phyloP scores from a whole-genome alignment of 2,888 invertebrate species.

The Serrognathus titanus region DNA sequence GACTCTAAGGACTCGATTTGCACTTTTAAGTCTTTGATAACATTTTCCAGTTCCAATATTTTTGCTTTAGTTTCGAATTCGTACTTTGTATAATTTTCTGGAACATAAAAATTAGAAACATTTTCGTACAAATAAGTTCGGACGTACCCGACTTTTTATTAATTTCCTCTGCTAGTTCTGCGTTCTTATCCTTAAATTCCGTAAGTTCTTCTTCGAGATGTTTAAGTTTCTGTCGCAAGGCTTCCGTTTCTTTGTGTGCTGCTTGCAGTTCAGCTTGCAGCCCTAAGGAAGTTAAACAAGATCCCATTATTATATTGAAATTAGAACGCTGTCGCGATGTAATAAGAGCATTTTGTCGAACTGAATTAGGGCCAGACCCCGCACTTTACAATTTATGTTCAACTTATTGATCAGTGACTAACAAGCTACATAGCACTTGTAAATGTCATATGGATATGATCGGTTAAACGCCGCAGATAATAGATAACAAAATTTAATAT shows the following conservation, averaged over 20 bases:
- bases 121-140: background rate
- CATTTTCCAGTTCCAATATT: constrained; percentile 49
- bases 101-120: constrained; percentile 9
- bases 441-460: too few species aligned
- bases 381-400: too few species aligned
- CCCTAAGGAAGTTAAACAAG: constrained; percentile 48
- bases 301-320: constrained; percentile 21
- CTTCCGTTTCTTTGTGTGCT: constrained; percentile 66
- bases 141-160: constrained; percentile 55
- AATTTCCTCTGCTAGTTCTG: constrained; percentile 57
- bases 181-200: constrained; percentile 58
- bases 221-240: constrained; percentile 57
- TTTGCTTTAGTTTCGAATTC: constrained; percentile 42
- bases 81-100: constrained; percentile 38
- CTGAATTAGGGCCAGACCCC: too few species aligned
- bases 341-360: too few species aligned
- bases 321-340: too few species aligned
- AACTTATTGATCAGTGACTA: too few species aligned
- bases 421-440: too few species aligned
- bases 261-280: constrained; percentile 62
- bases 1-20: constrained; percentile 53
- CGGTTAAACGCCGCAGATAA: too few species aligned
- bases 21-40: constrained; percentile 50
- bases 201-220: constrained; percentile 61
- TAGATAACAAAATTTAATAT: too few species aligned